Evolutionary conservation across 2,888 invertebrate genomes (phyloP), one percentile per base, ranked within the genome.

Genomic region (Tenthredo scrophulariae): DNA sequence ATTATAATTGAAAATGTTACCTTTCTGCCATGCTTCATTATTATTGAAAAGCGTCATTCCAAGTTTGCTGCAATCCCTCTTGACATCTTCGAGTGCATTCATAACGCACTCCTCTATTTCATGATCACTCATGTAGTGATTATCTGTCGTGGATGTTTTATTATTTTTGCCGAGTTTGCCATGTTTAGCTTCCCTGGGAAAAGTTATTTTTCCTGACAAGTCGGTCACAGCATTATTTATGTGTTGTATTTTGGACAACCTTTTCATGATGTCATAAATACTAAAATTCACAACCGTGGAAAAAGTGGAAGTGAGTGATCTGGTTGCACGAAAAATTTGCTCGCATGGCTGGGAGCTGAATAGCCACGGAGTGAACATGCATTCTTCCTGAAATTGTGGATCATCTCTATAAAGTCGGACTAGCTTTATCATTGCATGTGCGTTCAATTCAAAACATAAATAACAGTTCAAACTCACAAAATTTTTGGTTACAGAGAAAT

Each of bases 401-500:
- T 58, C n/a, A 10, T 79, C 79, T 58, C 79, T 58, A 22, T 79
- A 58, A 4, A 58, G 46, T 22, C 80, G 84, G 4, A 84, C 29
- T 33, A 85, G 3, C 75, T 84, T 84, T 3, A 86, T 70, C 10
- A 86, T 33, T 3, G 84, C 62, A 74, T 84, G 85, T 26, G 74
- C 85, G 50, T 85, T 86, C 22, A 86, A 29, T 72, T 86, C 85
- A 26, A 86, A 85, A 29, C 86, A 84, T 6, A 85, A 37, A 58
- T 86, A 85, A 72, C 58, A 46, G 65, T 86, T 85, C 13, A 84
- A 54, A n/a, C 85, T 80, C 9, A 86, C 50, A 43, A 85, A 86
- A 74, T 85, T 84, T 29, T 74, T 85, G 10, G 72, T 58, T 33
- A 65, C 65, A 22, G 85, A 79, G 0, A 58, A 9, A 26, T 84